A percentile compares a stretch with the other conserved stretches of the same genome.
These are phyloP conservation scores for Monodelphis domestica DNA, from an alignment of 2,797 vertebrate genomes.

Conservation along the genomic window DNA sequence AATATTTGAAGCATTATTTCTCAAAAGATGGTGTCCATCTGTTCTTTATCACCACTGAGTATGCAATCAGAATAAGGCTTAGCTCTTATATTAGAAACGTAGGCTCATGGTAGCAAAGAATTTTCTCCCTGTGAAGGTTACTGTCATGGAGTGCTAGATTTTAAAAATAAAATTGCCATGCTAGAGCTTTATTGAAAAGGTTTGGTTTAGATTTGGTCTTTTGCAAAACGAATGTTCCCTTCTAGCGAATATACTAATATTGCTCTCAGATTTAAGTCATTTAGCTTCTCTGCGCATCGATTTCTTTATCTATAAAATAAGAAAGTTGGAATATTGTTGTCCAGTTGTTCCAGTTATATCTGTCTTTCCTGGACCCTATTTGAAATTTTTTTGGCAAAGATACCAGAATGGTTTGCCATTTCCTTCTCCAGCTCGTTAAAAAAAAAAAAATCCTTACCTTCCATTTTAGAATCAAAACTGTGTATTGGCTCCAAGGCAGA, in stretches of 20 bases:
- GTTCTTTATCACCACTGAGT: constrained; percentile 13
- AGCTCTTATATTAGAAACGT: neutral
- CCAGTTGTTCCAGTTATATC: neutral
- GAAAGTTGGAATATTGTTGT: too few relatives aligned
- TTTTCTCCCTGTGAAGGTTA: constrained; percentile 21
- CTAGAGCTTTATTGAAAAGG: constrained; percentile 32
- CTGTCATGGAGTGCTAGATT: constrained; percentile 39
- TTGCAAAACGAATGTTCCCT: constrained; percentile 60
- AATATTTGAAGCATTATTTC: neutral
- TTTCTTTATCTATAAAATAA: too few relatives aligned
- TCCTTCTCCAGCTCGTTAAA: neutral
- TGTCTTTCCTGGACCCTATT: neutral
- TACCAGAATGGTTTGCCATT: neutral
- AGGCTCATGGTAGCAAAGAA: neutral
- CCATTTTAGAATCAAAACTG: too few relatives aligned
- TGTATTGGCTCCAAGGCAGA: too few relatives aligned
- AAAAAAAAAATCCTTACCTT: too few relatives aligned
- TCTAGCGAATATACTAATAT: constrained; percentile 61
- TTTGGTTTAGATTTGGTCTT: constrained; percentile 55
- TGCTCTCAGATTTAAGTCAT: neutral
- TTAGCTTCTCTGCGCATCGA: too few relatives aligned
- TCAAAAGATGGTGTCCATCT: neutral
- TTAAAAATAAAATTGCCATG: constrained; percentile 45
- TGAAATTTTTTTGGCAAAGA: neutral
- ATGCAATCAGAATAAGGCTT: neutral